phyloP scores from a whole-genome alignment of 2,797 vertebrate species.

The Girardinus metallicus region DNA sequence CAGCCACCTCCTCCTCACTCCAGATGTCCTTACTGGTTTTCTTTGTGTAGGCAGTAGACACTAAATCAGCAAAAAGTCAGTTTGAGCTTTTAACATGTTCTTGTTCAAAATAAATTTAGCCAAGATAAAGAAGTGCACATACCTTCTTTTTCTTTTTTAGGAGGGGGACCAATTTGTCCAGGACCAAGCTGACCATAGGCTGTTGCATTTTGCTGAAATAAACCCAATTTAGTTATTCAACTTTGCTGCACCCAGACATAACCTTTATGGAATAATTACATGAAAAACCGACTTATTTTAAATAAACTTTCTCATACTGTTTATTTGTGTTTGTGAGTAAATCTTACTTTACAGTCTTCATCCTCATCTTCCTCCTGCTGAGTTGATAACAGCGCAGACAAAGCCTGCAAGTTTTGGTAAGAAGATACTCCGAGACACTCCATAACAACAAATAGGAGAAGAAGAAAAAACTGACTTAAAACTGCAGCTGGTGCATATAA shows the following conservation, averaged over 20 bases:
- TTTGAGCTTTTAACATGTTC: background rate
- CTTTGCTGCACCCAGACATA: background rate
- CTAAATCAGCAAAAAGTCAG: constrained; percentile 26
- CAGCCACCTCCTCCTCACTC: constrained; percentile 78
- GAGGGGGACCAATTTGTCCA: constrained; percentile 68
- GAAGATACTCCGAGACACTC: constrained; percentile 57
- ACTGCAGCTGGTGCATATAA: background rate
- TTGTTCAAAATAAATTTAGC: background rate
- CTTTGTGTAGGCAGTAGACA: constrained; percentile 30
- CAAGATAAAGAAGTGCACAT: background rate
- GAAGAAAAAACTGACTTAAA: background rate
- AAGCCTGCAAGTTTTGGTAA: constrained; percentile 56
- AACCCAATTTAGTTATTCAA: background rate
- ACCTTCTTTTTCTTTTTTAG: constrained; percentile 54
- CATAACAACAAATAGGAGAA: constrained; percentile 47
- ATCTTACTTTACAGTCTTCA: constrained; percentile 57
- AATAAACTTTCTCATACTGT: background rate
- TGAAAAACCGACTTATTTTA: background rate
- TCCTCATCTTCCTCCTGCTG: constrained; percentile 54
- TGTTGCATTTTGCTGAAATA: constrained; percentile 47
- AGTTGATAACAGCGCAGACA: constrained; percentile 68
- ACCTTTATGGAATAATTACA: background rate
- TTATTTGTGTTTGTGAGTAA: background rate
- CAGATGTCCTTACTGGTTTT: constrained; percentile 75
- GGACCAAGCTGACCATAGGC: constrained; percentile 55